These are phyloP conservation scores for Odontamblyopus lacepedii DNA, from an alignment of 2,797 vertebrate genomes.

Conservation along the genomic window DNA sequence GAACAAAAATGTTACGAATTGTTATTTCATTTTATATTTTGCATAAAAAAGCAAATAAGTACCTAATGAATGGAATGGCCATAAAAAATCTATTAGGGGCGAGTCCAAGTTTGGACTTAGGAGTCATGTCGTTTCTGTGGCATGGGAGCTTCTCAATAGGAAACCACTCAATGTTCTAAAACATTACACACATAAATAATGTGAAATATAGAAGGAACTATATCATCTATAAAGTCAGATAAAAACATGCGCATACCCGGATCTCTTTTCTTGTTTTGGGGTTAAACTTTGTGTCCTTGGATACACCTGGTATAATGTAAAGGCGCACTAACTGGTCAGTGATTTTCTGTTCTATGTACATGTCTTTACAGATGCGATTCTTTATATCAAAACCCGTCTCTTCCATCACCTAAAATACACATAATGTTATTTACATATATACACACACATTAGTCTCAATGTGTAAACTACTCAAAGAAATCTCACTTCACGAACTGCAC, in stretches of 20 bases:
- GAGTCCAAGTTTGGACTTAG: constrained; percentile 95
- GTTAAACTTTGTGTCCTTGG: constrained; percentile 94
- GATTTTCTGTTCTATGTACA: constrained; percentile 91
- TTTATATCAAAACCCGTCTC: constrained; percentile 98
- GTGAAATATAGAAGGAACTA: neutral
- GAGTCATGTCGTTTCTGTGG: constrained; percentile 97
- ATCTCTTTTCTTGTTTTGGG: constrained; percentile 98
- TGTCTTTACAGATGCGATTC: constrained; percentile 85
- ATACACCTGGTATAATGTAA: constrained; percentile 96
- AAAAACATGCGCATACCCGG: constrained; percentile 73
- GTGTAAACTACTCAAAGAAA: neutral
- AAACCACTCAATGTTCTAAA: constrained; percentile 98
- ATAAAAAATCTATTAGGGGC: constrained; percentile 99
- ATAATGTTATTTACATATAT: neutral
- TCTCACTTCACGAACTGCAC: constrained; percentile 92
- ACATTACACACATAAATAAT: constrained; percentile 28
- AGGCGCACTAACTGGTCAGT: constrained; percentile 93
- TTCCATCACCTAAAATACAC: constrained; percentile 86
- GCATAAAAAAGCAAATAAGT: constrained; percentile 18
- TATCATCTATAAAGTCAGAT: neutral
- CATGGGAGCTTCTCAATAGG: constrained; percentile 92
- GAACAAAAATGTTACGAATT: neutral
- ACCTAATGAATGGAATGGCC: constrained; percentile 98
- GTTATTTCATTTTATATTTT: neutral
- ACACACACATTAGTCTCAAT: neutral